Base-by-base conservation (phyloP, 1,140 invertebrate genomes). In the Drosophila dunni region DNA sequence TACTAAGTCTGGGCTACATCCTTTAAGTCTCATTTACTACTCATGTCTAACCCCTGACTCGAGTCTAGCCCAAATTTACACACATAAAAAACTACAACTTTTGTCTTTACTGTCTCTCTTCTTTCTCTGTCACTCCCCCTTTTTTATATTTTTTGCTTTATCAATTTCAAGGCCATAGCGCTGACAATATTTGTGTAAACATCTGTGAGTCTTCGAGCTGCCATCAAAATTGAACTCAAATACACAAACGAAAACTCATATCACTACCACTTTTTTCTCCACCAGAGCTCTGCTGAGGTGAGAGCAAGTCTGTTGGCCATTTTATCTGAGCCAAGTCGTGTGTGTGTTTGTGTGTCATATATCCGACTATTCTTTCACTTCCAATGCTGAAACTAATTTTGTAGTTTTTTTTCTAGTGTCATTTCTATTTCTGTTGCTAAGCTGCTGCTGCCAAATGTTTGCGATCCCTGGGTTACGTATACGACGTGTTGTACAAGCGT, bases 401-500 rank as follows among this genome's bases (percentile, higher is more conserved):
- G 65, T 68, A 70, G 46, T 72, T 63, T 64, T 75, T 67, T 72
- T 60, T 64, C 71, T 64, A 75, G 57, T 67, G 75, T 60, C 75
- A 60, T 51, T 45, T 38, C 57, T 40, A 42, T 60, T 17, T 60
- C 36, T 65, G 38, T 46, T 29, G 44, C 33, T 67, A 60, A 79
- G 68, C 77, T 80, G 70, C 54, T 46, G 42, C 60, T 69, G 75
- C 58, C 40, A 46, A 62, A 68, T 77, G 57, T 44, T 60, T 70
- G 15, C 42, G 42, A 74, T 66, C 78, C 69, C 80, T 75, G 11
- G 45, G 56, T 71, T 58, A 71, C 72, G 80, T 72, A 83, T 83
- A 79, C 80, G 76, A 57, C 80, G 48, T 76, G 81, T 83, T 69
- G 76, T 79, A 76, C 80, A 58, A 82, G 58, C 69, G 72, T n/a